Base-by-base conservation (phyloP, 2,113 vertebrate species). In the Gasterosteus aculeatus region DNA sequence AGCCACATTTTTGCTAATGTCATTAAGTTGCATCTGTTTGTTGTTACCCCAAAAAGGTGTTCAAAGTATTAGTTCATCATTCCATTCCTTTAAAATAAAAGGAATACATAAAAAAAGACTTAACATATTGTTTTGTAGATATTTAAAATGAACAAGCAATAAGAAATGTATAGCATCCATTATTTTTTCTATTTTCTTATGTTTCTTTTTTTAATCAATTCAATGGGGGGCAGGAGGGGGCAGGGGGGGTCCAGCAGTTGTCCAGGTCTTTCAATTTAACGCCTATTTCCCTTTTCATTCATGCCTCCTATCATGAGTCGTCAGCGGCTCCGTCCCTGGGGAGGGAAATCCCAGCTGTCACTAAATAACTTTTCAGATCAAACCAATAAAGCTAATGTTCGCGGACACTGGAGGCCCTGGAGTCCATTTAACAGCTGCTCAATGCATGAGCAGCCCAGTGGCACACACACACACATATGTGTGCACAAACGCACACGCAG, bases 341-440 rank as follows among this genome's bases (percentile, higher is more conserved):
- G 90, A 91, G 87, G 85, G 86, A 89, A 92, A 92, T 89, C 92
- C 86, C 90, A 93, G 90, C 92, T 92, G 90, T 85, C 88, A 87
- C 89, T 92, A 86, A 92, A 92, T 89, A 92, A 90, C 89, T 88
- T 92, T 89, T 92, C 86, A 92, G 87, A 92, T 93, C 90, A 72
- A 82, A 87, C 88, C 87, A 91, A 90, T 93, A 88, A 88, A 91
- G 85, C 92, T 90, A 91, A 91, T 91, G 86, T 88, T 74, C 77
- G 81, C 54, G 15, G 85, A 85, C 86, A 85, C 87, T 78, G 85
- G 87, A 88, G 88, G 85, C 87, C 74, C 33, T 22, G 76, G 88
- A 89, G 89, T 91, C 87, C 87, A 89, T 91, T 92, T 93, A 93
- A 92, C 92, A 90, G 87, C 85, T 86, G 72, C 82, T 92, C 90